Percentiles rank a stretch among this genome's conserved stretches.
phyloP scores from a whole-genome alignment of 1,140 invertebrate species.

The Chrysomallon squamiferum region DNA sequence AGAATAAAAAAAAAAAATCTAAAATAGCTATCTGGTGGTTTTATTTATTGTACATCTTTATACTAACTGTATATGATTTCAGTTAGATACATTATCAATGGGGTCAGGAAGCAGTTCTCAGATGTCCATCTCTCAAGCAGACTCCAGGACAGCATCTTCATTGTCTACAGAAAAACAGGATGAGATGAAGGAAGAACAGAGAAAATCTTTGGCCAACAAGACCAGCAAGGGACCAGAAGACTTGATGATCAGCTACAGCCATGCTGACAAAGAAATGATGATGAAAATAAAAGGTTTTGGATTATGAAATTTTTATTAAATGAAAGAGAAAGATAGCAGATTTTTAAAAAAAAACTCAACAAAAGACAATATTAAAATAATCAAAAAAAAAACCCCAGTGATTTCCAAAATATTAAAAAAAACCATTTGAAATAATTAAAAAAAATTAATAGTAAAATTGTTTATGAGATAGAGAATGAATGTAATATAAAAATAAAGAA shows the following conservation, averaged over 20 bases:
- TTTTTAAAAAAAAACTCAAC: neutral
- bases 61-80: too few species aligned
- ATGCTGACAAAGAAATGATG: slow-evolving; percentile 43
- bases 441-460: too few species aligned
- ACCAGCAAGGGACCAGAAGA: slow-evolving; percentile 19
- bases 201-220: neutral
- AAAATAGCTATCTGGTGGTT: too few species aligned
- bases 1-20: too few species aligned
- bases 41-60: too few species aligned
- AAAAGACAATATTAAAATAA: neutral
- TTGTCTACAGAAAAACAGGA: neutral
- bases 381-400: neutral
- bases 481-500: too few species aligned
- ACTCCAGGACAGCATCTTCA: neutral
- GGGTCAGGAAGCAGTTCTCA: too few species aligned
- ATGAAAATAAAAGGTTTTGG: slow-evolving; percentile 40
- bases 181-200: too few species aligned
- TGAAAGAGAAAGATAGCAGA: neutral
- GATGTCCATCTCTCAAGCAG: neutral
- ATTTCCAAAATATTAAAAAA: neutral
- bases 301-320: neutral
- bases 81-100: neutral
- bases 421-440: too few species aligned
- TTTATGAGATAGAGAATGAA: too few species aligned
- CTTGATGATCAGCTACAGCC: slow-evolving; percentile 54